Conservation (phyloP, 2,797 vertebrate genomes). For the Naso thynnoides region DNA sequence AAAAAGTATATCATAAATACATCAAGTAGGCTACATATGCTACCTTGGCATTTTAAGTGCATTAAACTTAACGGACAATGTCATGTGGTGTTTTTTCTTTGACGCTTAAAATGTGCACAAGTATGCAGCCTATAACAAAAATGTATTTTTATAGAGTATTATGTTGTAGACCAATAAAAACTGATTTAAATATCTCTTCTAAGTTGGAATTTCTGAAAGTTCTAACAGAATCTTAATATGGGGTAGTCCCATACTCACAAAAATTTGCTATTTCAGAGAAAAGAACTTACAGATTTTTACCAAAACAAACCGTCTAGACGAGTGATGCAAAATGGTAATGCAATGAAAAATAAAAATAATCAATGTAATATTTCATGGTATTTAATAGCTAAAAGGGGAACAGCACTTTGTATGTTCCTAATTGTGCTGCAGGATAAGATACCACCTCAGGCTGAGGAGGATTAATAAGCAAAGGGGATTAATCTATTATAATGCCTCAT, state of each 20-base stretch:
- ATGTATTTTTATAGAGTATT: constrained; percentile 46
- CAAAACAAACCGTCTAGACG: no score
- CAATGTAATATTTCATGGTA: not conserved
- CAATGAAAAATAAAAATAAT: not conserved
- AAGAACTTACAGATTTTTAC: not conserved
- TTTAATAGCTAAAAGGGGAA: not conserved
- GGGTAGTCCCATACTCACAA: no score
- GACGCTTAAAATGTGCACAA: constrained; percentile 21
- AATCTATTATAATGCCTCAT: constrained; percentile 17
- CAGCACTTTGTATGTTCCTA: constrained; percentile 4
- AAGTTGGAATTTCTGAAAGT: constrained; percentile 4
- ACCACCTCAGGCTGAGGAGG: constrained; percentile 16
- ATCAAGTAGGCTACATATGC: constrained; percentile 3
- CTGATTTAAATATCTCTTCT: constrained; percentile 11
- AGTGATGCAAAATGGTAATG: not conserved
- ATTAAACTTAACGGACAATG: constrained; percentile 52
- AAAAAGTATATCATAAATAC: constrained; percentile 12
- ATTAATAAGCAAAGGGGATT: constrained; percentile 53
- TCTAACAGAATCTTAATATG: no score
- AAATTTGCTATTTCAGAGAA: not conserved
- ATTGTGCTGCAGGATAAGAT: constrained; percentile 13
- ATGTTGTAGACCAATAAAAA: constrained; percentile 50
- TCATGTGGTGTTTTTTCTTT: constrained; percentile 38
- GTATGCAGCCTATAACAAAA: not conserved
- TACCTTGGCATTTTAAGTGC: constrained; percentile 43